These are phyloP conservation scores for Rhinichthys osculus DNA, from an alignment of 2,797 vertebrate genomes.

Conservation along the genomic window DNA sequence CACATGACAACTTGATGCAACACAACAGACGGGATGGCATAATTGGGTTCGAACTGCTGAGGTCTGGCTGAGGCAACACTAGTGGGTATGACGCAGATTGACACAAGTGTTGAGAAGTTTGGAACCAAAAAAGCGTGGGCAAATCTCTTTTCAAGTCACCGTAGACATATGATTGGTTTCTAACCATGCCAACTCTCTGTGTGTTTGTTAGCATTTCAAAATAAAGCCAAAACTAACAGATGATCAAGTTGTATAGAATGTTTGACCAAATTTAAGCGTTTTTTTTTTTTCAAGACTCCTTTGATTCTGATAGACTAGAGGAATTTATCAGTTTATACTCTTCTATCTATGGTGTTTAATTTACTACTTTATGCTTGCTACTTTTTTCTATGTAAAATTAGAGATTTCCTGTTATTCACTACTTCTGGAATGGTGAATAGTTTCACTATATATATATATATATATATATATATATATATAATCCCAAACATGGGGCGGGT, in stretches of 20 bases:
- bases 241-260: slow-evolving; percentile 10
- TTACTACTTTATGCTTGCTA: too few relatives aligned
- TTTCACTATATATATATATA: too few relatives aligned
- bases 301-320: neutral
- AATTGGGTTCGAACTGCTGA: slow-evolving; percentile 70
- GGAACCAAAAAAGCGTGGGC: slow-evolving; percentile 45
- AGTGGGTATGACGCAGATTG: slow-evolving; percentile 45
- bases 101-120: slow-evolving; percentile 50
- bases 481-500: too few relatives aligned
- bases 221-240: slow-evolving; percentile 36
- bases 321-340: neutral
- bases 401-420: neutral
- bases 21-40: slow-evolving; percentile 68
- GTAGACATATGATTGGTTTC: slow-evolving; percentile 44
- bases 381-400: neutral
- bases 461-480: too few relatives aligned
- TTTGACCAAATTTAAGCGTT: slow-evolving; percentile 5
- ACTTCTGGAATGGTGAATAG: neutral
- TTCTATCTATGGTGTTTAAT: neutral
- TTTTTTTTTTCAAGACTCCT: neutral
- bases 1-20: slow-evolving; percentile 56
- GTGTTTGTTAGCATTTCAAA: slow-evolving; percentile 15
- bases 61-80: slow-evolving; percentile 57
- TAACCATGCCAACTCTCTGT: slow-evolving; percentile 35
- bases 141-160: slow-evolving; percentile 56